Evolutionary conservation across 2,888 invertebrate genomes (phyloP), one percentile per base, ranked within the genome.

Genomic region (Nymphalis c-album): DNA sequence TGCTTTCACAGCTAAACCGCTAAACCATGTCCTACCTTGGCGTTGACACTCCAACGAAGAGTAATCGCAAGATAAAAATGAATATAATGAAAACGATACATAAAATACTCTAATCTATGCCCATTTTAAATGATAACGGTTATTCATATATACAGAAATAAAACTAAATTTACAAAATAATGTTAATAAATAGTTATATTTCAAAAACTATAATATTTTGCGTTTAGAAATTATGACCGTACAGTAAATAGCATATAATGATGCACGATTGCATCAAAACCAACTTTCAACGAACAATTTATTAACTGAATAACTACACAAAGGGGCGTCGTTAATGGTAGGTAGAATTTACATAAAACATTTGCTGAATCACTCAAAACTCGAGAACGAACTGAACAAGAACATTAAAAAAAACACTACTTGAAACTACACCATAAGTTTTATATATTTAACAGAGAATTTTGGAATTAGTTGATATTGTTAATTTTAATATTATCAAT

Each of bases 261-360:
- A 63, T 63, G 13, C 26, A 48, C 26, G n/a, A 31, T 35, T 63
- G 50, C 63, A 57, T 68, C 73, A 26, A 7, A 64, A 67, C 50
- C 70, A 71, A 66, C 59, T 69, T 71, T 69, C 62, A 69, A 60
- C 53, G 59, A 67, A 69, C 71, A 73, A 68, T 73, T 73, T 72
- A 71, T 65, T 68, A 65, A 69, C 66, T 26, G 59, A 65, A 73
- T 77, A 73, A 76, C 77, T 76, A 76, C 77, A 74, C 75, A 76
- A 74, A 68, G 72, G 64, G 68, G 55, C 73, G 70, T 74, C 70
- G 70, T 75, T 74, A 76, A 73, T 61, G 68, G 71, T 35, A 68
- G 72, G 62, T 72, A 71, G 69, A 75, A 71, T 45, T 45, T 59
- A 60, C 64, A 77, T 73, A 74, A 71, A 75, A 73, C 70, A 53